Evolutionary conservation across 2,888 invertebrate species (phyloP).

Genomic region (Anaspis maculata): DNA sequence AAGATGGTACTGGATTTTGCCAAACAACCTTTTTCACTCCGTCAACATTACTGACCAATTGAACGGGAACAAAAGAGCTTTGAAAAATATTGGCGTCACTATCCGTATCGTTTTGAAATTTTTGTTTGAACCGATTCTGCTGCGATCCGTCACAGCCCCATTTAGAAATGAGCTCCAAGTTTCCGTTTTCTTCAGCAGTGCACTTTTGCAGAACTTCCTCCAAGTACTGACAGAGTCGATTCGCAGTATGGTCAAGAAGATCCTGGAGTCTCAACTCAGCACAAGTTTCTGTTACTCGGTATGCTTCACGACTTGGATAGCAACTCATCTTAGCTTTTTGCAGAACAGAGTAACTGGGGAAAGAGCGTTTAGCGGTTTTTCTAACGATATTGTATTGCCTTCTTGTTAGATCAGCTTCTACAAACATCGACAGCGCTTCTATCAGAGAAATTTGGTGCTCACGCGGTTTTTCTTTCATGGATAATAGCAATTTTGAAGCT

Average conservation of each 20-base stretch:
- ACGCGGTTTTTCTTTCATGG: background rate
- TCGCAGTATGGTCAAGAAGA: background rate
- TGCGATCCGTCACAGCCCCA: constrained; percentile 26
- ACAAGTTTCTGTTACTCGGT: background rate
- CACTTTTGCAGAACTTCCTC: background rate
- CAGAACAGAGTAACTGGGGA: background rate
- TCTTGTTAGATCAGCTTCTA: background rate
- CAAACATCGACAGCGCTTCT: constrained; percentile 1
- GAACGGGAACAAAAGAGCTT: constrained; percentile 21
- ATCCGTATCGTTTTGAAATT: constrained; percentile 16
- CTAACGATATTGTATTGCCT: background rate
- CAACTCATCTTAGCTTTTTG: background rate
- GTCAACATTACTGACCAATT: constrained; percentile 15
- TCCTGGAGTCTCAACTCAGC: background rate
- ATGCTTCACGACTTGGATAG: background rate
- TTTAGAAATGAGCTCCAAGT: constrained; percentile 14
- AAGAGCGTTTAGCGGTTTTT: background rate
- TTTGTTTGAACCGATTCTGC: constrained; percentile 24
- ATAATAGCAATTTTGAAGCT: background rate
- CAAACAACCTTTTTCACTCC: constrained; percentile 22
- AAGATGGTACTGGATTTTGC: constrained; percentile 27
- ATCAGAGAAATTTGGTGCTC: background rate
- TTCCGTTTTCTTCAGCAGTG: too few relatives aligned
- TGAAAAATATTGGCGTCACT: constrained; percentile 27
- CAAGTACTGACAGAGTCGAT: constrained; percentile 1